These are phyloP conservation scores for Hormiphora californensis DNA, from an alignment of 37 sponge, comb jelly and placozoan species.

Conservation along the genomic window DNA sequence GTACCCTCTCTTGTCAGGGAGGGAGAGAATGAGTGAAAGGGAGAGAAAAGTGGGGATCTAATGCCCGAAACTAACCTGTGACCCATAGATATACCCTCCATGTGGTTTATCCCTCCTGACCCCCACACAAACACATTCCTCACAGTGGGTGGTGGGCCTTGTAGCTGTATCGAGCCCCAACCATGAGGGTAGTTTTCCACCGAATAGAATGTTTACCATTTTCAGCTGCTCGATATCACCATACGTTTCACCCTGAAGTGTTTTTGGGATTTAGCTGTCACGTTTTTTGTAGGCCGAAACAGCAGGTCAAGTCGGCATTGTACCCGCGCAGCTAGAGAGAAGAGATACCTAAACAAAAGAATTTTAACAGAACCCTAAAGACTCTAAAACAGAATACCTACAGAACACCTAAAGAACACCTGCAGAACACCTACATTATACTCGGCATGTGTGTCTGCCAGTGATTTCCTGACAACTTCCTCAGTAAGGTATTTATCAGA, in stretches of 20 bases:
- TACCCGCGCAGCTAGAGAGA: too few species aligned
- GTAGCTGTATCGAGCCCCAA: background rate
- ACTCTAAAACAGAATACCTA: background rate
- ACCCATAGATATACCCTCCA: background rate
- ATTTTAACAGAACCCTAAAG: too few species aligned
- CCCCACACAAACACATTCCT: constrained; percentile 28
- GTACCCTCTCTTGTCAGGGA: too few species aligned
- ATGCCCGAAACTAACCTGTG: constrained; percentile 38
- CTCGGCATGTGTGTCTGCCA: background rate
- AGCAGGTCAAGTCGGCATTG: too few species aligned
- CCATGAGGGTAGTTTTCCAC: constrained; percentile 19
- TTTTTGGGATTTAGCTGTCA: too few species aligned
- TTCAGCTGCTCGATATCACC: background rate
- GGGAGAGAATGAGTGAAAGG: too few species aligned
- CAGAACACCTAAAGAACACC: background rate
- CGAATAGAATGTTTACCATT: background rate
- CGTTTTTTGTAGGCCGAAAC: too few species aligned
- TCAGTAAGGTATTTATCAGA: background rate
- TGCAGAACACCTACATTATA: background rate
- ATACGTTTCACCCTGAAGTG: background rate
- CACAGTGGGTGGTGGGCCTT: background rate
- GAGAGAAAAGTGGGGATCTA: too few species aligned
- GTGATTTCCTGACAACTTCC: background rate
- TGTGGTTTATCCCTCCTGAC: background rate
- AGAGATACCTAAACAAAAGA: too few species aligned